Conservation (phyloP, 2,797 vertebrate genomes). For the Adrianichthys oophorus region DNA sequence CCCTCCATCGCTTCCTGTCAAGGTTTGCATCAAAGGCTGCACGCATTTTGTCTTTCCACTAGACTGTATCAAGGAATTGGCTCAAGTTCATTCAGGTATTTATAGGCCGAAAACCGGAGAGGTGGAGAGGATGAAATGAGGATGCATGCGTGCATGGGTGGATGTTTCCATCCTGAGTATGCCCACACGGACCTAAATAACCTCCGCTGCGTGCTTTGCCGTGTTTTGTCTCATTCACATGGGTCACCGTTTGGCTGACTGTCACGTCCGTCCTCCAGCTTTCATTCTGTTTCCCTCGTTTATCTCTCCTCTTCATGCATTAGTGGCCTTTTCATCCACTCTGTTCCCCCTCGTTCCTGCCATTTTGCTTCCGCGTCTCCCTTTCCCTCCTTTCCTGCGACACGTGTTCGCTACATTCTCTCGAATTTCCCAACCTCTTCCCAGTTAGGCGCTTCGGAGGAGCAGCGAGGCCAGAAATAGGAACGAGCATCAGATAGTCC, state of each 20-base stretch:
- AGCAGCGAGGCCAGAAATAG: conserved; percentile 66
- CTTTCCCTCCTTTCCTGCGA: conserved; percentile 2
- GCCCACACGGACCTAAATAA: conserved; percentile 24
- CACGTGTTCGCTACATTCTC: neutral
- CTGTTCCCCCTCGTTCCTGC: conserved; percentile 6
- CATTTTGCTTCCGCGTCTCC: conserved; percentile 8
- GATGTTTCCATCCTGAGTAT: conserved; percentile 19
- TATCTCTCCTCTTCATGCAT: conserved; percentile 10
- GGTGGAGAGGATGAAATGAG: conserved; percentile 35
- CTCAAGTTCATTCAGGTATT: conserved; percentile 75
- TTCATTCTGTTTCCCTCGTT: neutral
- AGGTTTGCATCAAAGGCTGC: conserved; percentile 50
- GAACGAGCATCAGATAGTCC: conserved; percentile 55
- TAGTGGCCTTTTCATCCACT: conserved; percentile 8
- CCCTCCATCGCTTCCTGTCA: conserved; percentile 61
- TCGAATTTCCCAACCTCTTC: conserved; percentile 26
- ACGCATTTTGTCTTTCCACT: conserved; percentile 61
- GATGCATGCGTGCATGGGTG: conserved; percentile 9
- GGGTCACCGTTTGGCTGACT: conserved; percentile 31
- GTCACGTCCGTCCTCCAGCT: conserved; percentile 9
- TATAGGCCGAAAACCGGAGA: conserved; percentile 67
- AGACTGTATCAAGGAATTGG: conserved; percentile 80
- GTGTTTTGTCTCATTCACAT: conserved; percentile 27
- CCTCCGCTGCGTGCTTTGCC: conserved; percentile 15
- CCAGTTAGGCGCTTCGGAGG: conserved; percentile 51